Evolutionary conservation across 2,113 vertebrate genomes (phyloP).

Genomic region (Uropsilus gracilis): DNA sequence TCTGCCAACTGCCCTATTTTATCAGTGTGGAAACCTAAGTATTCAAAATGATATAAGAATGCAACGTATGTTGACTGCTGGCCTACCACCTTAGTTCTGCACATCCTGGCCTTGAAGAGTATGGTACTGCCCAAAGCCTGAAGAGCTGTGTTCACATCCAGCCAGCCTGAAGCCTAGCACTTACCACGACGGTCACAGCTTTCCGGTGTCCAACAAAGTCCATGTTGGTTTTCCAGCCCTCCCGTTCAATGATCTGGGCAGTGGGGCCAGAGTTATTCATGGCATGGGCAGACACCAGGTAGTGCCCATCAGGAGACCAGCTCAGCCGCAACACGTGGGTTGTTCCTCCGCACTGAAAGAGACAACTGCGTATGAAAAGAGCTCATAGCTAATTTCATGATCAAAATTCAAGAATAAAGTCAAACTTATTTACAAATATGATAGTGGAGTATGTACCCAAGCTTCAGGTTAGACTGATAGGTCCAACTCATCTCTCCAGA

Average conservation of each 20-base stretch:
- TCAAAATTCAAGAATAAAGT: background rate
- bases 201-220: constrained; percentile 99
- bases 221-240: constrained; percentile 99
- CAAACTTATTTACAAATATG: background rate
- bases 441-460: background rate
- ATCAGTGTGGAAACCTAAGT: background rate
- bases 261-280: constrained; percentile 99
- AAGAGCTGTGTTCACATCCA: no score
- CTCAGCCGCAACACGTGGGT: constrained; percentile 97
- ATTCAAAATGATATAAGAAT: constrained; percentile 24
- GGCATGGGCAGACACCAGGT: constrained; percentile 97
- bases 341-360: constrained; percentile 95
- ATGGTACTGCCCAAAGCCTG: accelerated
- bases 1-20: background rate
- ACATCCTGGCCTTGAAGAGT: background rate
- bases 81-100: background rate
- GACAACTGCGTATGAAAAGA: background rate
- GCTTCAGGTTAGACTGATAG: background rate
- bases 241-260: constrained; percentile 97
- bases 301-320: constrained; percentile 99
- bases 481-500: background rate
- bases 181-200: constrained; percentile 98
- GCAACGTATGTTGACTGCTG: background rate
- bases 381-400: background rate
- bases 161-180: constrained; percentile 52